Evolutionary conservation across 2,797 vertebrate species (phyloP), one percentile per base, ranked within the genome.

Genomic region (Pipistrellus kuhlii): DNA sequence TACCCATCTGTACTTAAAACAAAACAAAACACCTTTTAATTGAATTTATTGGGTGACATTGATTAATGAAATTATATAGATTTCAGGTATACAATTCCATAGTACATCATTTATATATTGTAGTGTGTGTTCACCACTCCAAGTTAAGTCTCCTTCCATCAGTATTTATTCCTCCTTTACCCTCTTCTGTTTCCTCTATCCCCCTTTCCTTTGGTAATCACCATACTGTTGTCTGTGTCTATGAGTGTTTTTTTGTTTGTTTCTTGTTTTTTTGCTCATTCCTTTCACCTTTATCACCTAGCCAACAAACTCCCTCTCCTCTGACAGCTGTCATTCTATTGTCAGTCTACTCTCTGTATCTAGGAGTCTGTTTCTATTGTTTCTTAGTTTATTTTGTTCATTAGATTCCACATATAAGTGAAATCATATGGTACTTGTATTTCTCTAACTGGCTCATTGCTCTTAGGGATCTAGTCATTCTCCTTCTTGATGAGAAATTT

Each of bases 401-500:
- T 78, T 55, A 25, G 13, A 77, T 25, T 77, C n/a, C 23, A 32
- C 51, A 55, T 55, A 25, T 77, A 77, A 77, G 23, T 77, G n/a
- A 77, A 77, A 55, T 53, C n/a, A 55, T 77, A 53, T 48, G 41
- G 35, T 25, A 55, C 20, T 55, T 77, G 75, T 77, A 21, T 77
- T 77, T 77, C n/a, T 77, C 51, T 25, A 8, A 55, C 75, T 35
- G 48, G 32, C 32, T 35, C 32, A 55, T 55, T 55, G 35, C 12
- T 55, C 51, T 55, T 25, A 23, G 32, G 87, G 85, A 53, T 82
- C 62, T 88, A 69, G 41, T 41, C 62, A 78, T 75, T 94, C 35
- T 78, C 51, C n/a, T 85, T 82, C 62, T 93, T 95, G 48, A 84
- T 57, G 72, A 72, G 72, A 38, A 87, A 41, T 82, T 32, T 32